Evolutionary conservation across 2,797 vertebrate species (phyloP).

Genomic region (Smutsia temminckii): DNA sequence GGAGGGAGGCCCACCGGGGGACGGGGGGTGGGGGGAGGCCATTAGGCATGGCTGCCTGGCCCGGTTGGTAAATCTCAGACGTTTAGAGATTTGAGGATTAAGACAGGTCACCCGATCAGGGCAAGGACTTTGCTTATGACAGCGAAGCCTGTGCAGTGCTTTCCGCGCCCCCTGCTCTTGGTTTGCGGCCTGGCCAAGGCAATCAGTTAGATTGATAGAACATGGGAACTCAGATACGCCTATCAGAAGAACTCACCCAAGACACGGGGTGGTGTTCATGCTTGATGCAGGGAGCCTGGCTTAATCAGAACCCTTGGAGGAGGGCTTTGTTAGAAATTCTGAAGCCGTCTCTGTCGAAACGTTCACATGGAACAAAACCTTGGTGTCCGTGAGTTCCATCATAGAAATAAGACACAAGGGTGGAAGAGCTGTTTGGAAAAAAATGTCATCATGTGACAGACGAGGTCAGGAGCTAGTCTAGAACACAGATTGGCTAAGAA

Average conservation of each 20-base stretch:
- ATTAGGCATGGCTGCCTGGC: neutral
- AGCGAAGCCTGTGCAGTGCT: neutral
- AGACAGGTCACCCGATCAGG: neutral
- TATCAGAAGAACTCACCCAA: neutral
- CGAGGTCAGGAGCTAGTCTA: neutral
- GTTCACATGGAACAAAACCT: neutral
- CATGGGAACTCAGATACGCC: fast-evolving
- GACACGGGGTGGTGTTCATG: neutral
- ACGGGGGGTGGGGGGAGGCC: neutral
- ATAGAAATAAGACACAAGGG: neutral
- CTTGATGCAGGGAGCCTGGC: neutral
- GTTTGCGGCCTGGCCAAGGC: neutral
- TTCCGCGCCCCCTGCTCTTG: neutral
- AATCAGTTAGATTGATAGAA: neutral
- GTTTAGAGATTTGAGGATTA: neutral
- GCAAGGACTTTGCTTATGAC: neutral
- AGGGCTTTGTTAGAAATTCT: neutral
- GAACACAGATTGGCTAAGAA: neutral
- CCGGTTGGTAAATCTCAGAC: neutral
- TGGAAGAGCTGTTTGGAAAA: neutral
- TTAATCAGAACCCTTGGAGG: neutral
- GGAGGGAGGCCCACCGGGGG: neutral
- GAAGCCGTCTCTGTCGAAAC: neutral
- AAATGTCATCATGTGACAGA: neutral
- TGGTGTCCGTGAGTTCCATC: neutral